Conservation (phyloP, 2,113 vertebrate genomes). For the Speoplatyrhinus poulsoni region DNA sequence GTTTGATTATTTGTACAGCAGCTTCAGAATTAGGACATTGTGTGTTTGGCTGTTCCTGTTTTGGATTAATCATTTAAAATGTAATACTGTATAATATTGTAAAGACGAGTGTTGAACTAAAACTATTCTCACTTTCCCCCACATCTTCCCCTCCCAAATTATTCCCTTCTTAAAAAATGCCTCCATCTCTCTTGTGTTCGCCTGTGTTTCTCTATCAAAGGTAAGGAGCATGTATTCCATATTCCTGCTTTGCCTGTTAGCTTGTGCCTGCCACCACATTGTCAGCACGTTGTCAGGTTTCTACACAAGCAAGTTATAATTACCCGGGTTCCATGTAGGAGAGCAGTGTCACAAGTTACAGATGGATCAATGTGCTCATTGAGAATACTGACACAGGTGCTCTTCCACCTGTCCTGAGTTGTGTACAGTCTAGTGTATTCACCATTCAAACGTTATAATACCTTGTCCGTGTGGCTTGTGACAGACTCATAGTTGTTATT, state of each 20-base stretch:
- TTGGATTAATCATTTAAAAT: not conserved
- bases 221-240: conserved; percentile 52
- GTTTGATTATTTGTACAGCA: no score
- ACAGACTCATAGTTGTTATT: conserved; percentile 31
- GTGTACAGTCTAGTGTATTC: not conserved
- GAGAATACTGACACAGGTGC: conserved; percentile 6
- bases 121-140: not conserved
- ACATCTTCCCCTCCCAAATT: not conserved
- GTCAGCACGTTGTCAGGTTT: conserved; percentile 31
- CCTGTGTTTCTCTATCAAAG: conserved; percentile 37
- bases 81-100: not conserved
- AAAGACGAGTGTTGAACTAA: no score
- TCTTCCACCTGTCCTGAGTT: conserved; percentile 1
- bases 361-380: conserved; percentile 6
- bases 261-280: conserved; percentile 16
- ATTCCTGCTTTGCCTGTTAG: conserved; percentile 16
- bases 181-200: not conserved
- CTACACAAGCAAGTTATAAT: not conserved
- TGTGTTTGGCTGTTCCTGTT: no score
- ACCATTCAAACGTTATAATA: not conserved
- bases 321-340: not conserved
- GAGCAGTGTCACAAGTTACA: conserved; percentile 4
- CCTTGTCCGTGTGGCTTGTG: conserved; percentile 18
- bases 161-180: not conserved
- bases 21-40: no score